Evolutionary conservation across 2,797 vertebrate genomes (phyloP).

Genomic region (Coccyzus lansbergi): DNA sequence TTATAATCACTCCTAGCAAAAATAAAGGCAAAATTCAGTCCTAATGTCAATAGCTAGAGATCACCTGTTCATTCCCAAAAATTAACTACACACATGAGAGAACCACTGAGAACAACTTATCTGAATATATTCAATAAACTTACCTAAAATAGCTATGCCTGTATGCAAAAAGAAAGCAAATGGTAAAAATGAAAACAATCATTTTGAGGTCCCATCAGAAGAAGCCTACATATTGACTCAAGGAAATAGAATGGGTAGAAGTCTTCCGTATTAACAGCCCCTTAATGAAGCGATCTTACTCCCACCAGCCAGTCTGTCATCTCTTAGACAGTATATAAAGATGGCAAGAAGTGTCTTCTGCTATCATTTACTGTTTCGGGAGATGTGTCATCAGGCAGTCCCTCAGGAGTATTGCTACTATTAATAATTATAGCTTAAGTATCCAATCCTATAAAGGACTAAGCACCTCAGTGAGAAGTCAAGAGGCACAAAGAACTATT

Average conservation of each 20-base stretch:
- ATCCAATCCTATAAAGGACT: slow-evolving; percentile 63
- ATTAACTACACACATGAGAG: background rate
- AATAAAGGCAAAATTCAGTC: background rate
- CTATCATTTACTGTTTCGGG: slow-evolving; percentile 48
- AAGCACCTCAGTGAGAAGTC: slow-evolving; percentile 60
- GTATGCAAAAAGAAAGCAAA: background rate
- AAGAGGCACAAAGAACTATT: slow-evolving; percentile 68
- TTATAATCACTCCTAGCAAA: background rate
- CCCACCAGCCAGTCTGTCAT: slow-evolving; percentile 21
- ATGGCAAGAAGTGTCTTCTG: slow-evolving; percentile 42
- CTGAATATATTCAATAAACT: background rate
- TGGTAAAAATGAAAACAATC: background rate
- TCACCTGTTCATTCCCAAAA: background rate
- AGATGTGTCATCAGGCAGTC: slow-evolving; percentile 51
- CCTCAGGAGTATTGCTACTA: slow-evolving; percentile 50
- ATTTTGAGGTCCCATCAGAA: background rate
- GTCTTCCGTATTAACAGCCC: background rate
- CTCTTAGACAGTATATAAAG: background rate
- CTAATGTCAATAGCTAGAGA: background rate
- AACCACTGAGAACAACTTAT: background rate
- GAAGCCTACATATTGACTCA: background rate
- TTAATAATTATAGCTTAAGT: slow-evolving; percentile 73
- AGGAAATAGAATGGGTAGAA: background rate
- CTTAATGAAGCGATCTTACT: background rate
- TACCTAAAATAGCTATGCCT: background rate